Evolutionary conservation across 2,113 vertebrate genomes (phyloP).

Genomic region (Trematocara macrostoma): DNA sequence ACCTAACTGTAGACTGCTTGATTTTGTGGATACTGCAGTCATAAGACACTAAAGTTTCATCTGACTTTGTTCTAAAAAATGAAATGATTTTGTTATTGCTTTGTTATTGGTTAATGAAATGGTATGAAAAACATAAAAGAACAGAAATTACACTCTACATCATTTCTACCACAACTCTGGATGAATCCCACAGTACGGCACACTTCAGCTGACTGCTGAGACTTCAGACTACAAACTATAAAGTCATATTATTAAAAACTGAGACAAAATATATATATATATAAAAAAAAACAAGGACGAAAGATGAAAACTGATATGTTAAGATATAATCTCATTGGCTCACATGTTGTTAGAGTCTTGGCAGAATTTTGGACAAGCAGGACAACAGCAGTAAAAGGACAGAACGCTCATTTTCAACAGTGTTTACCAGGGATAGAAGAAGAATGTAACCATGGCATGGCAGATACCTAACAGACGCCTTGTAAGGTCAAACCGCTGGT

Average conservation of each 20-base stretch:
- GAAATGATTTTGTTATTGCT: neutral
- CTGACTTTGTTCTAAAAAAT: neutral
- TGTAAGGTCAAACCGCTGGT: neutral
- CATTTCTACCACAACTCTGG: conserved; percentile 1
- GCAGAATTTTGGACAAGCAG: neutral
- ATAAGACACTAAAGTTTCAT: neutral
- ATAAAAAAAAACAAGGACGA: neutral
- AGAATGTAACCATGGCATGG: neutral
- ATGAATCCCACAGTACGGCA: neutral
- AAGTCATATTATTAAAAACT: neutral
- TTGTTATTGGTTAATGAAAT: neutral
- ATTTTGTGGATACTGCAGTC: neutral
- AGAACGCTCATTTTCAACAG: neutral
- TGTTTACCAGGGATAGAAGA: neutral
- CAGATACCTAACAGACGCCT: neutral
- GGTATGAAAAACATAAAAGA: neutral
- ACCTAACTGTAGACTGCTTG: neutral
- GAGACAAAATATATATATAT: neutral
- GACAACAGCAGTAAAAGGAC: neutral
- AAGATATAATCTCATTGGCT: neutral
- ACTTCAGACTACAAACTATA: neutral
- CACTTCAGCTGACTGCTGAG: neutral
- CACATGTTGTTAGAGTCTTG: neutral
- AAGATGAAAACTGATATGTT: neutral
- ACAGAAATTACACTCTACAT: conserved; percentile 7